Evolutionary conservation across 2,113 vertebrate species (phyloP).

Genomic region (Pseudonaja textilis): DNA sequence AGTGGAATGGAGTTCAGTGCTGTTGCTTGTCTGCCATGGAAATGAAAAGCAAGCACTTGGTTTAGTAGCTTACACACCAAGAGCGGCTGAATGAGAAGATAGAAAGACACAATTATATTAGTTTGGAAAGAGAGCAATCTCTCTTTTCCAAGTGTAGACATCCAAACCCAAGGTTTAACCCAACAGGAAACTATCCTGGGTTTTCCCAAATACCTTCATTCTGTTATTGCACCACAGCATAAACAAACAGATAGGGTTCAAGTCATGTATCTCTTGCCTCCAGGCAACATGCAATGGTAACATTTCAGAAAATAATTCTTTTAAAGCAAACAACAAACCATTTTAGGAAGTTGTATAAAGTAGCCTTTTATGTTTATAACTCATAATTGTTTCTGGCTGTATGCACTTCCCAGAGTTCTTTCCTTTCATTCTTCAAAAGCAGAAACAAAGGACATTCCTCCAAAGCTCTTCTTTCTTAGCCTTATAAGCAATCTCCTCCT

Average conservation of each 20-base stretch:
- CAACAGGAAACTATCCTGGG: background rate
- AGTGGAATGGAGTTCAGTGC: conserved; percentile 88
- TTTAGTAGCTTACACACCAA: background rate
- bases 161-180: background rate
- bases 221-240: background rate
- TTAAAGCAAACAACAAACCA: background rate
- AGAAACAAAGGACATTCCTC: no score
- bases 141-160: background rate
- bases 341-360: background rate
- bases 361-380: background rate
- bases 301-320: background rate
- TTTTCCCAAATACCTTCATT: background rate
- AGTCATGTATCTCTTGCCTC: background rate
- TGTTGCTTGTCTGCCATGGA: conserved; percentile 56
- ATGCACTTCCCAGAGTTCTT: background rate
- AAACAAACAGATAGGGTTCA: background rate
- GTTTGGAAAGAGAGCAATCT: background rate
- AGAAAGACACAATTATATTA: background rate
- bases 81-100: background rate
- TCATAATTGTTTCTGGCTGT: background rate
- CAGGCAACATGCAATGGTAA: background rate
- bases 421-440: background rate
- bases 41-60: background rate
- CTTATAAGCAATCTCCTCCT: background rate
- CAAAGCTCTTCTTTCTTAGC: background rate